Evolutionary conservation across 2,888 invertebrate species (phyloP).

Genomic region (Lepas anatifera): DNA sequence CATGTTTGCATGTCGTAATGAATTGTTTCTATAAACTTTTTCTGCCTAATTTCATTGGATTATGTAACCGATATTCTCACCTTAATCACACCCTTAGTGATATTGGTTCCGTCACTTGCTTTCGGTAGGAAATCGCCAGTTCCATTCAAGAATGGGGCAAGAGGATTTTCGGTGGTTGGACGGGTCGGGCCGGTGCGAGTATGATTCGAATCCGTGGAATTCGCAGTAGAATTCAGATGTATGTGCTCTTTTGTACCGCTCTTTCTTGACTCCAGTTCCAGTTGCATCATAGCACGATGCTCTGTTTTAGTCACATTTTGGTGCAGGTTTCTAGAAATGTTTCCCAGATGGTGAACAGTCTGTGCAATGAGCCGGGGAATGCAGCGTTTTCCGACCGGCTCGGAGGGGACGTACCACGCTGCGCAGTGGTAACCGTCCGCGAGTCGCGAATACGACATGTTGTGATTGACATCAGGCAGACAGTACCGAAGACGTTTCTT

Average conservation of each 20-base stretch:
- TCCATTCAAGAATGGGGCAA: no score
- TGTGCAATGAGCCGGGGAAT: not conserved
- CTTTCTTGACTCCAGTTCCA: no score
- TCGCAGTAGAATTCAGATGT: no score
- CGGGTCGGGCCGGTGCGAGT: no score
- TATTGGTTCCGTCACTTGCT: not conserved
- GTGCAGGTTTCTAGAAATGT: not conserved
- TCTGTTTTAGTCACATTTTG: not conserved
- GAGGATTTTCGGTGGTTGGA: no score
- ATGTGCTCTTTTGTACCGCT: no score
- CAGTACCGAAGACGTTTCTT: not conserved
- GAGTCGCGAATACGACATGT: not conserved
- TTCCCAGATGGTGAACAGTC: not conserved
- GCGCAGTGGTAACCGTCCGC: slow-evolving; percentile 5
- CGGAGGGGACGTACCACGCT: not conserved
- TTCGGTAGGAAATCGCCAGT: not conserved
- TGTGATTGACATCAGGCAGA: not conserved
- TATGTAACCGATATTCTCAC: no score
- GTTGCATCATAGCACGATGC: not conserved
- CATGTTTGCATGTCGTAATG: no score
- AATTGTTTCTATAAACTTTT: no score
- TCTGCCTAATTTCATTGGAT: no score
- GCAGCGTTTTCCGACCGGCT: not conserved
- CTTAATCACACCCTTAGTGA: not conserved
- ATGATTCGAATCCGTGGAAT: no score